phyloP scores from a whole-genome alignment of 2,113 vertebrate species.

The Pollachius pollachius region DNA sequence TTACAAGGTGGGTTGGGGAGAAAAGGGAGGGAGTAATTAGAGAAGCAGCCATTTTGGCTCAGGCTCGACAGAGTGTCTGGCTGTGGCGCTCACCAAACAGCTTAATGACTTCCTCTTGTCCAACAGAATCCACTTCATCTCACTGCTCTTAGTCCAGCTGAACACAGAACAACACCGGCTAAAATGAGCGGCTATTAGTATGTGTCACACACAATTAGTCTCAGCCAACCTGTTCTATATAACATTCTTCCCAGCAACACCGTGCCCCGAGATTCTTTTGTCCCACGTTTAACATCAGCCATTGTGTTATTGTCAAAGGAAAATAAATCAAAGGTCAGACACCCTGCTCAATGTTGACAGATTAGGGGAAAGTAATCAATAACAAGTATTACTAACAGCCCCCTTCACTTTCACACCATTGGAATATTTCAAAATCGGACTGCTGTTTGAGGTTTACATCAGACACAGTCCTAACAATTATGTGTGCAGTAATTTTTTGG shows the following conservation, averaged over 20 bases:
- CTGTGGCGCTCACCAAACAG: slow-evolving; percentile 22
- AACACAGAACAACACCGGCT: slow-evolving; percentile 42
- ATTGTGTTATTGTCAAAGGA: no score
- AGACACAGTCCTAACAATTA: no score
- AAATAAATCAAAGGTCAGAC: no score
- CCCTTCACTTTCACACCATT: no score
- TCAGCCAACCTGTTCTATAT: slow-evolving; percentile 62
- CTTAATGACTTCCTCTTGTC: slow-evolving; percentile 50
- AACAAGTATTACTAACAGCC: no score
- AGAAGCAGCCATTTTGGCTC: slow-evolving; percentile 22
- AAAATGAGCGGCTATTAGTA: slow-evolving; percentile 68
- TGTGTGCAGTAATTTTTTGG: no score
- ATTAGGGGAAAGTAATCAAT: no score
- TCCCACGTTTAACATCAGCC: no score
- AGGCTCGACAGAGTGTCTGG: slow-evolving; percentile 29
- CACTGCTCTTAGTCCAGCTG: slow-evolving; percentile 39
- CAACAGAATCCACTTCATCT: slow-evolving; percentile 41
- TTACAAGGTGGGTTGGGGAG: no score
- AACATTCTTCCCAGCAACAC: slow-evolving; percentile 55
- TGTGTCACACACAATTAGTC: slow-evolving; percentile 65
- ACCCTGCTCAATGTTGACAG: no score
- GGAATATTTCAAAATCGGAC: no score
- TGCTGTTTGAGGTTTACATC: no score
- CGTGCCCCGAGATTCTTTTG: slow-evolving; percentile 1
- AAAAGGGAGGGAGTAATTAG: slow-evolving; percentile 21